Evolutionary conservation across 2,113 vertebrate genomes (phyloP).

Genomic region (Otis tarda): DNA sequence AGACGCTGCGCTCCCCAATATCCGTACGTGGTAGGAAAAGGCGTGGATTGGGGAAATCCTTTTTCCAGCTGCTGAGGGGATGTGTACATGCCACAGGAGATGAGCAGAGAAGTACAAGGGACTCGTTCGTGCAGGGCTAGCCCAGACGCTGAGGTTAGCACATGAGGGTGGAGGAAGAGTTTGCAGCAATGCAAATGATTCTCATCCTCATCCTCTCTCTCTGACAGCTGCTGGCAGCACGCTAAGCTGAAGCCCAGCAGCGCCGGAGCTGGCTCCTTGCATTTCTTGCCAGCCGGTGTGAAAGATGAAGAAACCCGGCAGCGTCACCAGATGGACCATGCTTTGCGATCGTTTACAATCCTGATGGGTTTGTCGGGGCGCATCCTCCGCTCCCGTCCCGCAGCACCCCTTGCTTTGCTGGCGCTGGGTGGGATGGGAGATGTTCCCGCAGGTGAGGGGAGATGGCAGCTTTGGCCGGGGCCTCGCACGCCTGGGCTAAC

Average conservation of each 20-base stretch:
- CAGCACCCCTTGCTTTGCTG: neutral
- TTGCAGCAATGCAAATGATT: slow-evolving; percentile 6
- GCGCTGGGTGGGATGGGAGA: neutral
- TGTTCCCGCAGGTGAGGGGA: neutral
- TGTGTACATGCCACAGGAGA: neutral
- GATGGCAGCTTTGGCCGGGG: neutral
- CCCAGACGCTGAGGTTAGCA: neutral
- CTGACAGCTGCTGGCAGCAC: slow-evolving; percentile 45
- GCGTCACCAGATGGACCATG: slow-evolving; percentile 42
- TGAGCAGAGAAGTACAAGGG: neutral
- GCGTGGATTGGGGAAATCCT: neutral
- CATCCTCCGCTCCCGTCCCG: neutral
- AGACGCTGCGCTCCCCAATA: neutral
- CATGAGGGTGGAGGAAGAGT: neutral
- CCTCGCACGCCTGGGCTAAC: accelerated
- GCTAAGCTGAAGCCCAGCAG: neutral
- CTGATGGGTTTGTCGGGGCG: neutral
- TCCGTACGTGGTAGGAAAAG: neutral
- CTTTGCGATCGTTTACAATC: neutral
- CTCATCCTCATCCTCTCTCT: neutral
- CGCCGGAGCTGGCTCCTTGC: neutral
- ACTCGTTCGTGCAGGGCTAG: neutral
- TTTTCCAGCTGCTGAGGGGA: neutral
- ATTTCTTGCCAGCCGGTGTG: neutral
- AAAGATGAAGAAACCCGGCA: neutral